Evolutionary conservation across 2,888 invertebrate species (phyloP).

Genomic region (Macroteleia sp.): DNA sequence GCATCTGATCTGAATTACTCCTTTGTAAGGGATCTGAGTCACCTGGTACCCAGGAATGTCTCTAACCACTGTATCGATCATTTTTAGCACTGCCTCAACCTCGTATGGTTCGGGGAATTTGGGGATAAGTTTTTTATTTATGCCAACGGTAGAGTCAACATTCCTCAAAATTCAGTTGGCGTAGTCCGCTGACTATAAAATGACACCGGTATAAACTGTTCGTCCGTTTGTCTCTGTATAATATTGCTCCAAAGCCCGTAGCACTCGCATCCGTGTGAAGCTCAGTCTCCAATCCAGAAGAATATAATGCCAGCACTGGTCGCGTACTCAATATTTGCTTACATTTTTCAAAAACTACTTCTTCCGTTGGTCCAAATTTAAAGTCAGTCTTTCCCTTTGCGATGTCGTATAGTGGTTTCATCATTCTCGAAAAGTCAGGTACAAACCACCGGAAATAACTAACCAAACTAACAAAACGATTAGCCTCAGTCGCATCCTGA

Average conservation of each 20-base stretch:
- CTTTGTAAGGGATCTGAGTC: neutral
- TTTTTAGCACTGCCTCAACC: neutral
- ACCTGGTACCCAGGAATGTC: slow-evolving; percentile 9
- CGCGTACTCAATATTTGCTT: slow-evolving; percentile 55
- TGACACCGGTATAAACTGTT: too few relatives aligned
- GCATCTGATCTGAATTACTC: neutral
- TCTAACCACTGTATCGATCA: slow-evolving; percentile 7
- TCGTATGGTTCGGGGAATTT: neutral
- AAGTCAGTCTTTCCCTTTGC: slow-evolving; percentile 56
- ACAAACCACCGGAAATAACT: slow-evolving; percentile 54
- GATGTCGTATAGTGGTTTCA: slow-evolving; percentile 61
- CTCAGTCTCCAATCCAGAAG: slow-evolving; percentile 45
- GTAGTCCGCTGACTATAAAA: too few relatives aligned
- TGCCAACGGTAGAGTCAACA: neutral
- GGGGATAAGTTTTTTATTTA: neutral
- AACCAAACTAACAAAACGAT: neutral
- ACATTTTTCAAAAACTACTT: slow-evolving; percentile 32
- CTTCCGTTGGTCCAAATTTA: slow-evolving; percentile 54
- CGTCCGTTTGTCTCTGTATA: too few relatives aligned
- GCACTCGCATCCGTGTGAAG: too few relatives aligned
- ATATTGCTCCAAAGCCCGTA: too few relatives aligned
- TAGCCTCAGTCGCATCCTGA: too few relatives aligned
- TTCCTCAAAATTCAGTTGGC: too few relatives aligned
- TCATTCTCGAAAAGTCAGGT: slow-evolving; percentile 47
- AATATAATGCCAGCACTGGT: slow-evolving; percentile 74